phyloP scores from a whole-genome alignment of 2,113 vertebrate species.

The Gadus chalcogrammus region DNA sequence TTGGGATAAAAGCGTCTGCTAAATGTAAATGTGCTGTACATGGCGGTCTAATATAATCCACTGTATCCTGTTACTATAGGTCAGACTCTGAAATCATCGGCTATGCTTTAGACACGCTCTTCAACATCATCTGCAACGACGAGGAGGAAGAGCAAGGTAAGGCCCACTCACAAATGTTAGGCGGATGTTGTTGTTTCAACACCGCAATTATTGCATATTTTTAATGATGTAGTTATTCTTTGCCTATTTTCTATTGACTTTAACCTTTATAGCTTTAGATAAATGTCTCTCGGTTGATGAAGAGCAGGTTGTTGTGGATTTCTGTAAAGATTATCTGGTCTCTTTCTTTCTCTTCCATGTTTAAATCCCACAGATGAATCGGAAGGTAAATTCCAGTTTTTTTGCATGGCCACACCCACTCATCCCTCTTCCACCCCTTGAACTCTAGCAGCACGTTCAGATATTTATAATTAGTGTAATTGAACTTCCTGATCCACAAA shows the following conservation, averaged over 20 bases:
- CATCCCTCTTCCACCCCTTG: constrained; percentile 35
- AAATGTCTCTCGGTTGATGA: neutral
- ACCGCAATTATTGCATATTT: neutral
- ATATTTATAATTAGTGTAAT: constrained; percentile 2
- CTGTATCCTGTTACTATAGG: constrained; percentile 51
- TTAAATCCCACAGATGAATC: constrained; percentile 88
- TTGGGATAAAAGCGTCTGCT: no score
- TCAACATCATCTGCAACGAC: constrained; percentile 95
- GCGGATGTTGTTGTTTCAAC: neutral
- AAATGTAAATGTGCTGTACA: no score
- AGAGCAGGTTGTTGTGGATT: neutral
- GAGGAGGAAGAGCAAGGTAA: constrained; percentile 95
- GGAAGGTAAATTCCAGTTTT: constrained; percentile 89
- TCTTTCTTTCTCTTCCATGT: constrained; percentile 81
- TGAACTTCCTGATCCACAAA: neutral
- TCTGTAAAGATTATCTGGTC: constrained; percentile 59
- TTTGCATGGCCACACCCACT: constrained; percentile 63
- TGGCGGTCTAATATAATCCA: no score
- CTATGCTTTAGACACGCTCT: constrained; percentile 95
- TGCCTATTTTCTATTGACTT: no score
- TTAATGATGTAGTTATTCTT: neutral
- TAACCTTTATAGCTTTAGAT: neutral
- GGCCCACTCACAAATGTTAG: neutral
- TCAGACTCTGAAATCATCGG: constrained; percentile 98
- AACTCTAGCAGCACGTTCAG: constrained; percentile 28